Base-by-base conservation (phyloP, 2,888 invertebrate genomes). In the Parnassius smintheus region DNA sequence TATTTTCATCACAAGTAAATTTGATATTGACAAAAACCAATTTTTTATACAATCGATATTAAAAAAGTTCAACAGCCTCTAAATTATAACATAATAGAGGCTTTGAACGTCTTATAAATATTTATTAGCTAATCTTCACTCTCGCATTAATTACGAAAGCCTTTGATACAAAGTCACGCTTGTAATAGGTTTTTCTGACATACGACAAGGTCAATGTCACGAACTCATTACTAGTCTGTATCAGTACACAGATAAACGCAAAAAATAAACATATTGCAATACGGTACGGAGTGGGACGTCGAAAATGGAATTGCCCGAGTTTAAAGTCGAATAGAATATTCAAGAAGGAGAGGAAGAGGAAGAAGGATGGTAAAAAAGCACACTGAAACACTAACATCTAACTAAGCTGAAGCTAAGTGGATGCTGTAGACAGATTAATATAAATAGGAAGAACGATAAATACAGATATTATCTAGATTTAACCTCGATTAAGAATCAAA, bases 131-230 rank as follows among this genome's bases (percentile, higher is more conserved):
- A 48, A 51, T 64, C 56, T 56, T 52, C 51, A 56, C n/a, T 52
- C 59, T 48, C 44, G 64, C 56, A 64, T 64, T 59, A 64, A 64
- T 64, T 64, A 64, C 56, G 48, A 48, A 60, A 64, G 59, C 59
- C 56, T 58, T 59, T 11, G 41, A 35, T 42, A 11, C 50, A n/a
- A 25, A 41, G 54, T 25, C 25, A 54, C 54, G 25, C 13, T 44
- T 12, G 54, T 45, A 42, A 52, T 58, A 53, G 50, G 45, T 59
- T 55, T 59, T 54, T 55, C n/a, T 46, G 2, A 35, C 41, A 44
- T 45, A 13, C 54, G 62, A 59, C 62, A 63, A 63, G 62, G 62
- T 51, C 55, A 59, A 59, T 35, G 51, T 63, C 49, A 58, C 50
- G 49, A 42, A 54, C 49, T 62, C 48, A 48, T 48, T 52, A 57